Evolutionary conservation across 2,113 vertebrate genomes (phyloP), one percentile per base, ranked within the genome.

Genomic region (Diadophis punctatus): DNA sequence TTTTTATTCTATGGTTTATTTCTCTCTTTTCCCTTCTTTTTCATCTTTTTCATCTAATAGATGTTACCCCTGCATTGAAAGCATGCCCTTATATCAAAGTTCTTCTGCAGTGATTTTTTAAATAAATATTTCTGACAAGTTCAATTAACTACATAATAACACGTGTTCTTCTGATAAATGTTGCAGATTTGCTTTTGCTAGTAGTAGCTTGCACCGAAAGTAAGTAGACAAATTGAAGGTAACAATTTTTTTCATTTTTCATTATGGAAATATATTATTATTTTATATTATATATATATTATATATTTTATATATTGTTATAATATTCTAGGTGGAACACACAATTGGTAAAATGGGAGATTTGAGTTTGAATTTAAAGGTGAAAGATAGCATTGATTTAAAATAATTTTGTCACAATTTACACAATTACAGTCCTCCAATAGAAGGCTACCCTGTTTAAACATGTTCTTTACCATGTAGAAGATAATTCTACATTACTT

Each of bases 71-170:
- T 92, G 56, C 86, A 88, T 20, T 53, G 25, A 88, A 88, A 92
- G 88, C 58, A 92, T 74, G 58, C 86, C 87, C 49, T 88, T 88
- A 25, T 92, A 49, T 53, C 91, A 74, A 88, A 68, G 58, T 88
- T 88, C 91, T 92, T 92, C 88, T 92, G 86, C 58, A 8, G n/a
- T 49, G 58, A 74, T 74, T 88, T 88, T 63, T 74, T 16, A 18
- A 18, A 88, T 88, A 88, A 74, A 74, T 88, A 74, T 25, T 53
- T 58, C 49, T 92, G 86, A 86, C 68, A 34, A 74, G 49, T 34
- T 46, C 30, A 92, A 34, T 86, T 92, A 92, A 92, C 86, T 88
- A 25, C 43, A 88, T 88, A 92, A 88, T 88, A 92, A 49, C 58
- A 92, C 58, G 58, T 80, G 86, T 63, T 88, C 58, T 16, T 92